Base-by-base conservation (phyloP, 2,113 vertebrate genomes). In the Sciurus niger region DNA sequence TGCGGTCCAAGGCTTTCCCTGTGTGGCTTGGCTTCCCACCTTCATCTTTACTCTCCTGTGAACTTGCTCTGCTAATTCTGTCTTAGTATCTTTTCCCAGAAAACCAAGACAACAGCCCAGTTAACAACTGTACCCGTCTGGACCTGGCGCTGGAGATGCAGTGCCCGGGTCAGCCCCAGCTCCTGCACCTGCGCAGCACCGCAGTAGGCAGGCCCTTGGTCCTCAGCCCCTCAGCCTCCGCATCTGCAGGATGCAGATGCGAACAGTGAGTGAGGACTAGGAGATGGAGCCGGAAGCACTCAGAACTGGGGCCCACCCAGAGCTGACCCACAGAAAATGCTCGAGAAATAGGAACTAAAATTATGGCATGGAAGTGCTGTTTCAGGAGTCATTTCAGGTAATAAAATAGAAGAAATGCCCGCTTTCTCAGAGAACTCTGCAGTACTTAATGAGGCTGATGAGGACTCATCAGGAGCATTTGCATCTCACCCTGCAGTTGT, bases 341-440 rank as follows among this genome's bases (percentile, higher is more conserved):
- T 80, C 43, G 88, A 88, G 28, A 95, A 94, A 70, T 82, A 55
- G 32, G 25, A 79, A 80, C 63, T 84, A 87, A 90, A 68, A 63
- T 17, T 84, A 83, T 34, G 76, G 9, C 30, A 74, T 10, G 76
- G 76, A 80, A 88, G 89, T 89, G 32, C 13, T 84, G 8, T 73
- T 95, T 89, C 17, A 76, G 70, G 84, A 37, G 32, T 73, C 88
- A 40, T 58, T 43, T 40, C 6, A 5, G 32, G 94, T 32, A 67
- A 82, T 51, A 78, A 84, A 96, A 93, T 18, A 76, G n/a, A 90
- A 78, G 14, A 85, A 84, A 60, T 84, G 18, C 80, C 90, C 4
- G 78, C 34, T 94, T 89, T 58, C 46, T 90, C 43, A 80, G 58
- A 74, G 24, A 83, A 82, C 86, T 30, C 82, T 53, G 60, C 32